phyloP scores from a whole-genome alignment of 2,797 vertebrate genomes.

The Natrix natrix region DNA sequence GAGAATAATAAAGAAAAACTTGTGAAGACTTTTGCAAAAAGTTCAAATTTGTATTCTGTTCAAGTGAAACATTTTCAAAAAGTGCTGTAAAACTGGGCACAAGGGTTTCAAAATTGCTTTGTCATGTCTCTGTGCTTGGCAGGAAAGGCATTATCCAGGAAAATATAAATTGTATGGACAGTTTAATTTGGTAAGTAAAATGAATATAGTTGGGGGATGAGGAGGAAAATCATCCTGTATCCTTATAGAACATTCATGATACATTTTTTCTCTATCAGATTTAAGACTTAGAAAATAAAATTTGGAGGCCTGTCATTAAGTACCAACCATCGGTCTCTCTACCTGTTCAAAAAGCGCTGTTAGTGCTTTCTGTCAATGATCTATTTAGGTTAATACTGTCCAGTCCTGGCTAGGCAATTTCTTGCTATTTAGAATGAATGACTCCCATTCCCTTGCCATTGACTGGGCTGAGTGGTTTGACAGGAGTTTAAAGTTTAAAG shows the following conservation, averaged over 20 bases:
- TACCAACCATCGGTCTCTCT: neutral
- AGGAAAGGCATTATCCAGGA: neutral
- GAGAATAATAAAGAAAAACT: neutral
- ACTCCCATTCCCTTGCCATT: neutral
- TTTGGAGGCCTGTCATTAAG: neutral
- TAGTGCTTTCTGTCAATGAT: neutral
- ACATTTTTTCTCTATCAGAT: neutral
- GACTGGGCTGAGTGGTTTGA: neutral
- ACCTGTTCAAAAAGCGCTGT: neutral
- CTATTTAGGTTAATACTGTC: neutral
- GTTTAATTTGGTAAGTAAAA: neutral
- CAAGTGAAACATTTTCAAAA: neutral
- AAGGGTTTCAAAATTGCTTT: neutral
- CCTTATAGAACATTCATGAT: neutral
- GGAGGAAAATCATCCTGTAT: neutral
- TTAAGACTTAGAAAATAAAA: neutral
- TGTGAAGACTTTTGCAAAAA: neutral
- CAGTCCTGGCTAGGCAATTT: neutral
- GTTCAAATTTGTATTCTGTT: neutral
- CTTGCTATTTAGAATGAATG: neutral
- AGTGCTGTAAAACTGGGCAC: neutral
- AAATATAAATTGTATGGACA: neutral
- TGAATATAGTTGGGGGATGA: neutral
- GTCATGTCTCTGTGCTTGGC: too few relatives aligned
- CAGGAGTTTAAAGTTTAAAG: neutral